Evolutionary conservation across 1,140 invertebrate species (phyloP), one percentile per base, ranked within the genome.

Genomic region (Ips typographus): DNA sequence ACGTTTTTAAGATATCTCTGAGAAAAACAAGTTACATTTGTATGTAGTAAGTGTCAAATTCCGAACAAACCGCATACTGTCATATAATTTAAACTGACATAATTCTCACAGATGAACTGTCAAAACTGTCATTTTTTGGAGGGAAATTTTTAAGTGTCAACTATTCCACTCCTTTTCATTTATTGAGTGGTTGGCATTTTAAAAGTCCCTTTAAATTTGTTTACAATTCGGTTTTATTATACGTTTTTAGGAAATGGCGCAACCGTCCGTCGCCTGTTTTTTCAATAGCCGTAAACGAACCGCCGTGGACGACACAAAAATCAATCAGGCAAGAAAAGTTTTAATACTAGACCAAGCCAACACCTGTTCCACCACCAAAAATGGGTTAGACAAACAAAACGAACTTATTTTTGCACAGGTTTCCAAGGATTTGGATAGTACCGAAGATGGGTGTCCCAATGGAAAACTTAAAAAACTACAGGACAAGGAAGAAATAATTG

Each of bases 261-360:
- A 90, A 80, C 88, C 87, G 71, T 89, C 87, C 49, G 84, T 91
- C 67, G 86, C 88, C 68, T 83, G 84, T 72, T 91, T 84, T 80
- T 90, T 89, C 79, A 87, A 85, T 79, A 86, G 85, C 71, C 85
- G 89, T 76, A 91, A 91, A 80, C 84, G 89, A 70, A 83, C 84
- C 57, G 88, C 87, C 8, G 77, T 80, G n/a, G 88, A 90, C 56
- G 88, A 90, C 73, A 79, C 86, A 36, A 80, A 82, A 47, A 82
- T 79, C 71, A 84, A 85, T 43, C 84, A 86, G 70, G 83, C 83
- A 71, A 86, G 81, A 75, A 86, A 88, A 79, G 81, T 90, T 73
- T 82, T 85, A 65, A 81, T 86, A 72, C 75, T 83, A 61, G 82
- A 86, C 68, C 61, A 40, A 37, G 56, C 43, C 40, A 57, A 61